Evolutionary conservation across 2,888 invertebrate species (phyloP).

Genomic region (Leptodirus hochenwartii): DNA sequence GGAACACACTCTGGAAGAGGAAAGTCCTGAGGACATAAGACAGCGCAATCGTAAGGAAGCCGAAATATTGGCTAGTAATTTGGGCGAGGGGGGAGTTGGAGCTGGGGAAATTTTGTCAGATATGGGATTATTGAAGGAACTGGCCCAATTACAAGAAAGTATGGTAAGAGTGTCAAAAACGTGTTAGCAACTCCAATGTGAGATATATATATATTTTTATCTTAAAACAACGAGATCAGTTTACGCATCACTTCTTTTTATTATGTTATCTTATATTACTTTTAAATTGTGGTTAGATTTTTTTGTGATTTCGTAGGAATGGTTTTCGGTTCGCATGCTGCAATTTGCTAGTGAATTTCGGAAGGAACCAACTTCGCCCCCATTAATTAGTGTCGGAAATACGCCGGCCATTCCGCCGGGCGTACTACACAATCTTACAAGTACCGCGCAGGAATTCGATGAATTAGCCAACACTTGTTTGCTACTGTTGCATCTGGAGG

Average conservation of each 20-base stretch:
- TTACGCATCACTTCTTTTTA: neutral
- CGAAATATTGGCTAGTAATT: conserved; percentile 78
- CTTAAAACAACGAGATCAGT: neutral
- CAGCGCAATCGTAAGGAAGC: conserved; percentile 75
- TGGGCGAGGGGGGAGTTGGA: conserved; percentile 68
- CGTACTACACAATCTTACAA: conserved; percentile 42
- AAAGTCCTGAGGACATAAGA: conserved; percentile 61
- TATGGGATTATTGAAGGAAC: conserved; percentile 58
- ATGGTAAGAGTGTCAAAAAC: conserved; percentile 35
- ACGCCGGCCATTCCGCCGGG: conserved; percentile 33
- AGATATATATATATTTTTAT: conserved; percentile 1
- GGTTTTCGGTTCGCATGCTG: conserved; percentile 53
- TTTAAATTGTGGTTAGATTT: conserved; percentile 6
- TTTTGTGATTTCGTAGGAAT: conserved; percentile 36
- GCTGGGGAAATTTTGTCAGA: conserved; percentile 76
- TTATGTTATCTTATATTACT: conserved; percentile 2
- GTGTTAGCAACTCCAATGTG: conserved; percentile 1
- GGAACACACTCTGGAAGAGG: conserved; percentile 42
- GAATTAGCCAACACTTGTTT: conserved; percentile 82
- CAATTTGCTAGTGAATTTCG: conserved; percentile 37
- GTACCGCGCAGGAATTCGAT: conserved; percentile 64
- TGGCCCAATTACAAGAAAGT: conserved; percentile 84
- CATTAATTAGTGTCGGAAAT: conserved; percentile 22
- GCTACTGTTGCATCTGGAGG: conserved; percentile 82
- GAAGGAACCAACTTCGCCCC: conserved; percentile 28